phyloP scores from a whole-genome alignment of 1,140 invertebrate species.

The Drosophila ananassae region DNA sequence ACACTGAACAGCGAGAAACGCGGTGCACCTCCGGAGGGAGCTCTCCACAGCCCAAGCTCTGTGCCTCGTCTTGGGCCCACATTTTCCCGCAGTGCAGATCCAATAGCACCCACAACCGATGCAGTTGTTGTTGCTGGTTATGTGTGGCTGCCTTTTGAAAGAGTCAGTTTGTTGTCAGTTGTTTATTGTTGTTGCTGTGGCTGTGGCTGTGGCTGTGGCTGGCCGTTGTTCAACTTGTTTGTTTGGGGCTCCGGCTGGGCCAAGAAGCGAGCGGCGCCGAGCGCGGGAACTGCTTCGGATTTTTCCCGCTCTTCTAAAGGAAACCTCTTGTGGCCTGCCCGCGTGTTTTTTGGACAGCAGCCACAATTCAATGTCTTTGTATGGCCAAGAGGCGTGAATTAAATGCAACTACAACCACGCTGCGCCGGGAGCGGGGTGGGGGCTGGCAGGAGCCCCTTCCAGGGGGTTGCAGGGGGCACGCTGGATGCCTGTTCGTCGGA shows the following conservation, averaged over 20 bases:
- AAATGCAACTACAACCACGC: conserved; percentile 48
- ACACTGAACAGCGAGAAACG: conserved; percentile 20
- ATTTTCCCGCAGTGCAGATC: background rate
- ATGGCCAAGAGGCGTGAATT: conserved; percentile 70
- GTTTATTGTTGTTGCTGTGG: conserved; percentile 32
- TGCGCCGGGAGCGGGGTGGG: background rate
- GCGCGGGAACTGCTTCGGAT: conserved; percentile 34
- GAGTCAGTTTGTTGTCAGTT: conserved; percentile 37
- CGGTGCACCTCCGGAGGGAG: background rate
- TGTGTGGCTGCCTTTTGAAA: conserved; percentile 45
- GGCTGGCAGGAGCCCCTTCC: background rate
- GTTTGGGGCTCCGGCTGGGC: conserved; percentile 6
- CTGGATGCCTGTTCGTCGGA: conserved; percentile 50
- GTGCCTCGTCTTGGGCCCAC: too few species aligned
- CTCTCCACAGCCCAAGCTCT: too few species aligned
- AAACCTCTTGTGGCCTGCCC: conserved; percentile 40
- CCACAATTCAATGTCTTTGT: conserved; percentile 73
- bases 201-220: too few species aligned
- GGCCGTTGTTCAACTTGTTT: conserved; percentile 30
- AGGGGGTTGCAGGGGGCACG: conserved; percentile 12
- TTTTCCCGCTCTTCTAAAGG: conserved; percentile 39
- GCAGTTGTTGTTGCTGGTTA: conserved; percentile 29
- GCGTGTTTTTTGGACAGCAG: conserved; percentile 39
- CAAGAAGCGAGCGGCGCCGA: background rate
- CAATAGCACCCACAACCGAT: conserved; percentile 1